Base-by-base conservation (phyloP, 2,113 vertebrate species). In the Nannobrachium achirus region DNA sequence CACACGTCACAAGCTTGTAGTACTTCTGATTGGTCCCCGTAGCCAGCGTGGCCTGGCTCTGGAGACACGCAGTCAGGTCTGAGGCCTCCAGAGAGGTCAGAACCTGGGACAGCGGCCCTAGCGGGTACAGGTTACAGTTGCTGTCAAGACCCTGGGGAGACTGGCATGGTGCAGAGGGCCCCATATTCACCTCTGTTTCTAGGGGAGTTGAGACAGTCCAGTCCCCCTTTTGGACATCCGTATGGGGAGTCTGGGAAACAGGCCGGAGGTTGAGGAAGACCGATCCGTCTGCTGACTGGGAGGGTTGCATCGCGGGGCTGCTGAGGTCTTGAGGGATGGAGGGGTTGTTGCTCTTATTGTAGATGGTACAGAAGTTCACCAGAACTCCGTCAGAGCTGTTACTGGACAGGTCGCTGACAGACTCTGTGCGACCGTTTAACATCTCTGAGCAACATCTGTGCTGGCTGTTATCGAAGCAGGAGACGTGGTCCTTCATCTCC, bases 1-100 rank as follows among this genome's bases (percentile, higher is more conserved):
- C 97, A 78, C 96, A 98, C 0, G 94, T 96, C 80, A 99, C 98
- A 51, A 99, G 92, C 77, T 97, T 98, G 63, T 99, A 99, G 82
- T 99, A 99, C 89, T 97, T 99, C 85, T 97, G 96, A 53, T 96
- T 96, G 84, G 97, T 94, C 77, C 93, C 94, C 45, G 94, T 76
- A 16, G 79, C 91, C 0, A 98, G 90, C 9, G 92, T 89, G 18
- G 92, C 93, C 80, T 95, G 96, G 88, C 94, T 95, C 76, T 96
- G 96, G 73, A 96, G 94, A 87, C 95, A 96, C 40, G 94, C 92
- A 1, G 93, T 93, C 69, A 97, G 91, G 75, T 98, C 96, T 76
- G 91, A 90, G 66, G 50, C 93, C 88, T 0, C 94, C 88, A 86
- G 86, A 76, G 90, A 91, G 38, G 87, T 84, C 1, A 93, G 40